phyloP scores from a whole-genome alignment of 2,113 vertebrate species.

The Onychorhynchus coronatus region DNA sequence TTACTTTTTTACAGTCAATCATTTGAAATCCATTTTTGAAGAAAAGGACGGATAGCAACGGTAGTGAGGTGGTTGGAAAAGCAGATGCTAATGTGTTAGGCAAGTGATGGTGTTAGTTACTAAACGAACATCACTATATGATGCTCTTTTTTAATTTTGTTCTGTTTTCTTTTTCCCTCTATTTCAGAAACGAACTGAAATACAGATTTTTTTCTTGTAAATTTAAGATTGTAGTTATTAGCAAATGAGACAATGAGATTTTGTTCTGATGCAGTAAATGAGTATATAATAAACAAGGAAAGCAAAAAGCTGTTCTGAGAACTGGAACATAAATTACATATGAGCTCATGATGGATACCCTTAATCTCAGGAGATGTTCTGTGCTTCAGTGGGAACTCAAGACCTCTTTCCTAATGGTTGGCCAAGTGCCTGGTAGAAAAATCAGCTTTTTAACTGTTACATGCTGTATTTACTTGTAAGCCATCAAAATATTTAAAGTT shows the following conservation, averaged over 20 bases:
- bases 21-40: background rate
- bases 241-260: background rate
- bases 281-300: background rate
- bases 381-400: background rate
- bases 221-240: background rate
- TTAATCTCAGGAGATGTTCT: constrained; percentile 22
- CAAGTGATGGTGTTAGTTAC: constrained; percentile 38
- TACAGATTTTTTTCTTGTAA: background rate
- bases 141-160: background rate
- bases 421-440: background rate
- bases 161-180: background rate
- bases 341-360: constrained; percentile 5
- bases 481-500: background rate
- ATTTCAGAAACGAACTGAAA: constrained; percentile 24
- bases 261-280: background rate
- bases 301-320: background rate
- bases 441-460: background rate
- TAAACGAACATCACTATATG: background rate
- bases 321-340: background rate
- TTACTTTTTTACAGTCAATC: background rate
- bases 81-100: background rate
- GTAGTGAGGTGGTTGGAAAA: background rate
- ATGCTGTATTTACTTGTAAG: background rate
- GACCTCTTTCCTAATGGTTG: background rate
- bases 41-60: background rate